Evolutionary conservation across 2,797 vertebrate genomes (phyloP).

Genomic region (Iguana delicatissima): DNA sequence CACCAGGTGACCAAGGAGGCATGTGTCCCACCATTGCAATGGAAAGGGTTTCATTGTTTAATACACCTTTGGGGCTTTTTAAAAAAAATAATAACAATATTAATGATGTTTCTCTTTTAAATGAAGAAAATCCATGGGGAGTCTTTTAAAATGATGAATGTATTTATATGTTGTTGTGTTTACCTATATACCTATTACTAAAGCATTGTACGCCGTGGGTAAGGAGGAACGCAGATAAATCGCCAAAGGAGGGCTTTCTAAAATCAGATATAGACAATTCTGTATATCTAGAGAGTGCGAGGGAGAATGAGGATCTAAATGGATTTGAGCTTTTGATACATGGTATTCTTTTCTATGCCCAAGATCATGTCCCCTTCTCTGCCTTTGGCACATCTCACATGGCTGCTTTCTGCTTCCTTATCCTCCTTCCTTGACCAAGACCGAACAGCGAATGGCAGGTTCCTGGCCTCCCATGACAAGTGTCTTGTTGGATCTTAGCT

Average conservation of each 20-base stretch:
- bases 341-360: constrained; percentile 61
- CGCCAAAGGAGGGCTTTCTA: background rate
- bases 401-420: background rate
- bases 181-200: background rate
- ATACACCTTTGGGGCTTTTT: background rate
- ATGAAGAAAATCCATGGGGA: background rate
- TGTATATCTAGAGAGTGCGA: too few species aligned
- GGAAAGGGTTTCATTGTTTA: too few species aligned
- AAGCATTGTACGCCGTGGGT: background rate
- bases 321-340: constrained; percentile 64
- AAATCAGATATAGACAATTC: rapidly evolving
- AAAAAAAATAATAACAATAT: too few species aligned
- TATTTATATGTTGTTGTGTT: constrained; percentile 27
- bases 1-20: too few species aligned
- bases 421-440: background rate
- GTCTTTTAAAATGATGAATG: constrained; percentile 54
- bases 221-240: rapidly evolving
- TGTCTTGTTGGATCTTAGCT: too few species aligned
- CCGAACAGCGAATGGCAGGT: background rate
- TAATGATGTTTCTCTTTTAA: background rate
- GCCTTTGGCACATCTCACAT: background rate
- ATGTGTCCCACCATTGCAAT: too few species aligned
- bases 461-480: background rate
- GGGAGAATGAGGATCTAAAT: too few species aligned
- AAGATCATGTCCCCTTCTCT: background rate